phyloP scores from a whole-genome alignment of 2,113 vertebrate species.

The Gila orcuttii region DNA sequence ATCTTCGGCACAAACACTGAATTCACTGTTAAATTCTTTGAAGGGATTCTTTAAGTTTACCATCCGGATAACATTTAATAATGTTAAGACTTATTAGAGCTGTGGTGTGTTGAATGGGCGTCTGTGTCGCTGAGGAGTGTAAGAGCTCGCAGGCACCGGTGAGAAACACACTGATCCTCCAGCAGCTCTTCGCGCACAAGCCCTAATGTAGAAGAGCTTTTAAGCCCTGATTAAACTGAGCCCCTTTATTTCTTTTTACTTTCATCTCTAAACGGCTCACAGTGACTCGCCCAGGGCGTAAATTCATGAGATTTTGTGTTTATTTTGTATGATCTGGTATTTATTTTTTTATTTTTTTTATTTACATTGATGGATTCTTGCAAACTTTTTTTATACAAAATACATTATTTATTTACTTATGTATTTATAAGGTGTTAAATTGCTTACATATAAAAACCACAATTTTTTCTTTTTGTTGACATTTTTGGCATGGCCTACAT shows the following conservation, averaged over 20 bases:
- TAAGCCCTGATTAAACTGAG: slow-evolving; percentile 97
- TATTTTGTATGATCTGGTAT: slow-evolving; percentile 77
- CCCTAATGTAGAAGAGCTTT: slow-evolving; percentile 94
- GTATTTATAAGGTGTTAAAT: neutral
- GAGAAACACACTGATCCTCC: slow-evolving; percentile 97
- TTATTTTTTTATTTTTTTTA: slow-evolving; percentile 42
- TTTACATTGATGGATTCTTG: slow-evolving; percentile 24
- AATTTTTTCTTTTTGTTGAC: neutral
- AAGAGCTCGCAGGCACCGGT: slow-evolving; percentile 92
- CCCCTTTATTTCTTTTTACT: slow-evolving; percentile 97
- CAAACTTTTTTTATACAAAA: no score
- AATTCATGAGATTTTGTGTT: slow-evolving; percentile 84
- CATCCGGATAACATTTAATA: slow-evolving; percentile 94
- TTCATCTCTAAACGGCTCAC: slow-evolving; percentile 99
- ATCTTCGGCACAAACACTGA: slow-evolving; percentile 77
- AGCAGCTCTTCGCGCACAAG: slow-evolving; percentile 92
- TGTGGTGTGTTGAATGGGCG: slow-evolving; percentile 87
- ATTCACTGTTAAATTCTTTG: slow-evolving; percentile 82
- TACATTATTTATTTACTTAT: no score
- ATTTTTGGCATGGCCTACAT: neutral
- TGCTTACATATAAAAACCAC: neutral
- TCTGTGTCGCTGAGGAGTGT: slow-evolving; percentile 90
- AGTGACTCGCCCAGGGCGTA: slow-evolving; percentile 89
- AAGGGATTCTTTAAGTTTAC: slow-evolving; percentile 85
- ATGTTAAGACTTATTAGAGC: slow-evolving; percentile 98